Conservation (phyloP, 2,888 invertebrate genomes). For the Capitulum mitella region DNA sequence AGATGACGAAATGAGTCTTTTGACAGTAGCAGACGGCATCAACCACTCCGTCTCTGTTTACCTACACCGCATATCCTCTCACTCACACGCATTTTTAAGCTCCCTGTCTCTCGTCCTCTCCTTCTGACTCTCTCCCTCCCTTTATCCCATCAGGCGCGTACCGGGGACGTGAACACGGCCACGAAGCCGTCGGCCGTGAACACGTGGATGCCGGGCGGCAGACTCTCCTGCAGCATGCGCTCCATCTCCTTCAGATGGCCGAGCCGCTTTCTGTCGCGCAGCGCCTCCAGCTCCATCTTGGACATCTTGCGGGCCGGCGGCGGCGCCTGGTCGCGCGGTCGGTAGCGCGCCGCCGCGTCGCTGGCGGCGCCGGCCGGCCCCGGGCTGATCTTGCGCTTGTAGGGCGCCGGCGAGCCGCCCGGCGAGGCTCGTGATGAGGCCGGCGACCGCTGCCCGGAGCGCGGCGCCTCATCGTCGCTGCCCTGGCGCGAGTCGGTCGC, state of each 20-base stretch:
- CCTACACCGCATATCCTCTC: too few relatives aligned
- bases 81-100: too few relatives aligned
- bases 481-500: neutral
- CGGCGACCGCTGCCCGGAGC: neutral
- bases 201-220: neutral
- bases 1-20: too few relatives aligned
- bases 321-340: neutral
- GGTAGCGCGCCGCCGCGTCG: neutral
- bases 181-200: neutral
- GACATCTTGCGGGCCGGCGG: neutral
- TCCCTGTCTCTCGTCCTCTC: too few relatives aligned
- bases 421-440: neutral
- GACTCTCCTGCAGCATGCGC: neutral
- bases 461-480: neutral
- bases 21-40: too few relatives aligned
- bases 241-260: slow-evolving; percentile 11
- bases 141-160: too few relatives aligned
- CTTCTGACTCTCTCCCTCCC: too few relatives aligned
- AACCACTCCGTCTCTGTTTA: too few relatives aligned
- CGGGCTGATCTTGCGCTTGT: neutral
- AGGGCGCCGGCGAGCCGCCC: neutral
- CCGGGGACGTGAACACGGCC: neutral
- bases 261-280: neutral
- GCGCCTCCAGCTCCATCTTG: slow-evolving; percentile 1
- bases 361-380: neutral